These are phyloP conservation scores for Synchiropus splendidus DNA, from an alignment of 2,113 vertebrate genomes.

Conservation along the genomic window DNA sequence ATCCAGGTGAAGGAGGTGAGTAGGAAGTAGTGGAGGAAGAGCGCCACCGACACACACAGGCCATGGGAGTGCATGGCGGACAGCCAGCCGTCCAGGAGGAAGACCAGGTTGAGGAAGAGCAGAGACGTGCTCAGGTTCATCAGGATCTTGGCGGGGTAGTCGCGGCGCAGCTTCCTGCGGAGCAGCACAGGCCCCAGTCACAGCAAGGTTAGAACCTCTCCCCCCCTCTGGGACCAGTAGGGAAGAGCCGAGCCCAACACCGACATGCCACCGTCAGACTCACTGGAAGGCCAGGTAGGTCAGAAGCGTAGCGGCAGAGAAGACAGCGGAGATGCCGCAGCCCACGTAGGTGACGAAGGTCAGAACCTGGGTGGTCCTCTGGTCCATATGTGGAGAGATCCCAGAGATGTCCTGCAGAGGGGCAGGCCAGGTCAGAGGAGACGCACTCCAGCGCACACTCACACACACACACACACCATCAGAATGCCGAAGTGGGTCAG, in stretches of 20 bases:
- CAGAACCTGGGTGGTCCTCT: conserved; percentile 70
- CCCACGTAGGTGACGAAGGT: conserved; percentile 92
- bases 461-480: conserved; percentile 60
- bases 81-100: conserved; percentile 89
- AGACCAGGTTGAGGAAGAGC: conserved; percentile 84
- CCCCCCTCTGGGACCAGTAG: too few species aligned
- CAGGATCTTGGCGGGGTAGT: conserved; percentile 96
- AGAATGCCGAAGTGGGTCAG: conserved; percentile 92
- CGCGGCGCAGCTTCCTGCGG: conserved; percentile 83
- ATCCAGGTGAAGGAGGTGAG: conserved; percentile 96
- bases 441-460: not conserved
- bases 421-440: not conserved
- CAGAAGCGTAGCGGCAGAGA: conserved; percentile 87
- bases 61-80: conserved; percentile 67
- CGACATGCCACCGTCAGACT: conserved; percentile 50
- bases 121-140: conserved; percentile 94
- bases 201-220: too few species aligned
- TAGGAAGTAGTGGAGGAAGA: conserved; percentile 88
- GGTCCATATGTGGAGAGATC: conserved; percentile 56
- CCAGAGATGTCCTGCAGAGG: conserved; percentile 76
- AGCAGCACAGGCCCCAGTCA: too few species aligned
- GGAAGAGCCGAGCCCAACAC: not conserved
- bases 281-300: conserved; percentile 95
- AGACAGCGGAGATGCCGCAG: conserved; percentile 90
- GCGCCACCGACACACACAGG: conserved; percentile 77